These are phyloP conservation scores for Pseudomyrmex pallidus DNA, from an alignment of 1,140 invertebrate species.

Conservation along the genomic window DNA sequence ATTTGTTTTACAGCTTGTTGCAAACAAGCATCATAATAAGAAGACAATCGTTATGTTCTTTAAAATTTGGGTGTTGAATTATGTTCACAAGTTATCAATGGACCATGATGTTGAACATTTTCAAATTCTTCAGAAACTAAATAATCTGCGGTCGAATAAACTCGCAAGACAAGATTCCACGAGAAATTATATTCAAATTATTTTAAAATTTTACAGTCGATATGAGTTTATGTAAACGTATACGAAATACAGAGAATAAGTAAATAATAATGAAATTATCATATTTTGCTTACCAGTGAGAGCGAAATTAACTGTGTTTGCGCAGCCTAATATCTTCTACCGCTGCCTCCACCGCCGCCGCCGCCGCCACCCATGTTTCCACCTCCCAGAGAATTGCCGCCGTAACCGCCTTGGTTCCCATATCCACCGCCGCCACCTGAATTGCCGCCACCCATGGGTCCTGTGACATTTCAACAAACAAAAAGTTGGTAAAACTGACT, in stretches of 20 bases:
- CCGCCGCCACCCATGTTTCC: constrained; percentile 80
- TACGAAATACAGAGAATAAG: too few relatives aligned
- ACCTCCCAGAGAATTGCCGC: constrained; percentile 78
- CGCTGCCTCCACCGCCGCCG: constrained; percentile 71
- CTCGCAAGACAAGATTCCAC: neutral
- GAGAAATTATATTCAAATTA: neutral
- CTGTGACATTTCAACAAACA: constrained; percentile 63
- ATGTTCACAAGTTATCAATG: too few relatives aligned
- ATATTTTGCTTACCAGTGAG: neutral
- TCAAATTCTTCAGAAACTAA: neutral
- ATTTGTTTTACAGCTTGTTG: neutral
- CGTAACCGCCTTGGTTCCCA: constrained; percentile 83
- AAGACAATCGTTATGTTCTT: neutral
- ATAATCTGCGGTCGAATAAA: neutral
- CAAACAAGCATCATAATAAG: constrained; percentile 3
- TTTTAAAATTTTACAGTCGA: neutral
- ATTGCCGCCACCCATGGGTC: constrained; percentile 82
- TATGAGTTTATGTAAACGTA: neutral
- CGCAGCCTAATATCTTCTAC: constrained; percentile 82
- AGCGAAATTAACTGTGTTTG: constrained; percentile 70
- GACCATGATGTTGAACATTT: too few relatives aligned
- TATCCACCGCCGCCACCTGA: constrained; percentile 85
- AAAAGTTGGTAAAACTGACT: constrained; percentile 6
- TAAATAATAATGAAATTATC: too few relatives aligned
- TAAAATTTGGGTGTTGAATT: neutral